Evolutionary conservation across 2,113 vertebrate genomes (phyloP).

Genomic region (Laticauda colubrina): DNA sequence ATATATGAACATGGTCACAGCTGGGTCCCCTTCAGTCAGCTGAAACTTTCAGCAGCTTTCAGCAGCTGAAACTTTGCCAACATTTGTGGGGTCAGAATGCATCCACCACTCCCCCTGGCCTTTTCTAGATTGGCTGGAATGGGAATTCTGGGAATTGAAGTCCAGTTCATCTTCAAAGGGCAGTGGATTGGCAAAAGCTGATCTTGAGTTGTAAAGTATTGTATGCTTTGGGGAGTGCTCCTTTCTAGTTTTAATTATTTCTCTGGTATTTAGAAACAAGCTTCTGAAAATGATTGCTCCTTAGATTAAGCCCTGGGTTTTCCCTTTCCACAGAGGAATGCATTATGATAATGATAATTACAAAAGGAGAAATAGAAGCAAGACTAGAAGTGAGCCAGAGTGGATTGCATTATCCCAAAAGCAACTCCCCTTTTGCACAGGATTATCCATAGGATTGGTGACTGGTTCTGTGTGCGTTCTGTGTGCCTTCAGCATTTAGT

Average conservation of each 20-base stretch:
- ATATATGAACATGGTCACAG: background rate
- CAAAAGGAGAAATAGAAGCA: conserved; percentile 1
- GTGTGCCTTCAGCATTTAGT: no score
- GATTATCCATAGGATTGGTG: background rate
- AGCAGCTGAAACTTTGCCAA: background rate
- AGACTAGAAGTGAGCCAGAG: background rate
- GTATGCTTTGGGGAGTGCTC: background rate
- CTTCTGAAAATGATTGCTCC: conserved; percentile 15
- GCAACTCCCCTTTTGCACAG: background rate
- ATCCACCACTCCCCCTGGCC: background rate
- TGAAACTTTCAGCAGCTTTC: no score
- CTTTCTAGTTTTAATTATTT: conserved; percentile 18
- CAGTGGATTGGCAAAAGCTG: background rate
- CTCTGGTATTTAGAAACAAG: conserved; percentile 6
- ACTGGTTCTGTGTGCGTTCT: no score
- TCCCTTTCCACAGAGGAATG: background rate
- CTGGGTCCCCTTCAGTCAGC: background rate
- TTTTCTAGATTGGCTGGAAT: background rate
- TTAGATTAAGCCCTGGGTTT: conserved; percentile 36
- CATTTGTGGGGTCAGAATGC: background rate
- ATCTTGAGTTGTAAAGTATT: background rate
- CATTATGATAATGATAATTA: conserved; percentile 21
- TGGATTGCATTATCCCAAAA: background rate
- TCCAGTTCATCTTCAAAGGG: background rate
- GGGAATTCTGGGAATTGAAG: background rate